A percentile compares a stretch with the other conserved stretches of the same genome.
These are phyloP conservation scores for Chaetorhynchus papuensis DNA, from an alignment of 2,113 vertebrate genomes.

Conservation along the genomic window DNA sequence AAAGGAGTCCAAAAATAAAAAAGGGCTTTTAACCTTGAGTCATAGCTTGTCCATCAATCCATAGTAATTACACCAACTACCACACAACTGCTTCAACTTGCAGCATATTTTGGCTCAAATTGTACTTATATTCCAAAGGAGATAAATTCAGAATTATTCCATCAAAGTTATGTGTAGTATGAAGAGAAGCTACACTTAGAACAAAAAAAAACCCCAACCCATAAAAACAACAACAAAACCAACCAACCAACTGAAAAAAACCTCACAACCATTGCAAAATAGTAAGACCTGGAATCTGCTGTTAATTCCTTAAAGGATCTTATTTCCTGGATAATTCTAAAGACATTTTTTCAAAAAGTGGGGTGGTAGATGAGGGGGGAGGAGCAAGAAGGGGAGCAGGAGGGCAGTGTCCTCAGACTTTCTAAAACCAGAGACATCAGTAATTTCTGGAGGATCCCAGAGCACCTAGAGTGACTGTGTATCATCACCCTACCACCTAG, in stretches of 20 bases:
- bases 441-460: neutral
- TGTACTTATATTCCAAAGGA: neutral
- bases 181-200: neutral
- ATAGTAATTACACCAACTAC: neutral
- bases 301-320: neutral
- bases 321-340: neutral
- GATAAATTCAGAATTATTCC: neutral
- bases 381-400: neutral
- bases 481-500: neutral
- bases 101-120: neutral
- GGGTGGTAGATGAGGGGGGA: rapidly evolving
- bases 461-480: neutral
- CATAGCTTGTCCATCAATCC: neutral
- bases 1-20: neutral
- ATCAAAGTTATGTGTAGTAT: neutral
- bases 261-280: neutral
- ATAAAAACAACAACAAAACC: neutral
- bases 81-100: neutral
- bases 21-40: neutral
- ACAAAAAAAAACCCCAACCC: rapidly evolving
- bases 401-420: neutral
- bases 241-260: neutral
- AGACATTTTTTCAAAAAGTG: neutral
- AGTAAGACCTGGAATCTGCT: neutral
- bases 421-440: neutral